phyloP scores from a whole-genome alignment of 2,888 invertebrate species.

The Lagria hirta region DNA sequence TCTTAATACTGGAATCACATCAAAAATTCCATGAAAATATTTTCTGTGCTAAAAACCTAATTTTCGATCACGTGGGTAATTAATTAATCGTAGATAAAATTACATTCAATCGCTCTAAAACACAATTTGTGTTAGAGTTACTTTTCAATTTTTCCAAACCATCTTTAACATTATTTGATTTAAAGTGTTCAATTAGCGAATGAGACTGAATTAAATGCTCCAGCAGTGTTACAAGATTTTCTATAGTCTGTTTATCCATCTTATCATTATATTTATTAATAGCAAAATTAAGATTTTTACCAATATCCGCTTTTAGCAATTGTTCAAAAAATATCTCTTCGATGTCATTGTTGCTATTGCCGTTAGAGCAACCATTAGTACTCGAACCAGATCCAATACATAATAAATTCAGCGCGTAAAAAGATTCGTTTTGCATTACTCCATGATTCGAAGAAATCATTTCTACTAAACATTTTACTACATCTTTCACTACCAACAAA shows the following conservation, averaged over 20 bases:
- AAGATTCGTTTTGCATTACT: constrained; percentile 85
- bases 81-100: too few relatives aligned
- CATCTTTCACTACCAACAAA: constrained; percentile 64
- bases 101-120: too few relatives aligned
- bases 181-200: constrained; percentile 40
- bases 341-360: constrained; percentile 1
- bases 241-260: constrained; percentile 45
- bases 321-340: constrained; percentile 25
- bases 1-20: constrained; percentile 9
- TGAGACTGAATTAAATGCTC: constrained; percentile 40
- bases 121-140: constrained; percentile 32
- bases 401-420: constrained; percentile 70
- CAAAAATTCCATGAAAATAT: constrained; percentile 16
- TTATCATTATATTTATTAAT: constrained; percentile 48
- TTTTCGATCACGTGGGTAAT: too few relatives aligned
- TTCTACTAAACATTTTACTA: constrained; percentile 72
- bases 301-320: constrained; percentile 44
- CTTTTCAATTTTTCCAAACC: constrained; percentile 34
- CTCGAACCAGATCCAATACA: constrained; percentile 44
- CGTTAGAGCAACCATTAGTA: constrained; percentile 27
- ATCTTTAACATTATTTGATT: constrained; percentile 34
- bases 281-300: constrained; percentile 47
- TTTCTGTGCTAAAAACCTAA: too few relatives aligned
- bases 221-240: constrained; percentile 46
- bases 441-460: constrained; percentile 83